Conservation (phyloP, 2,888 invertebrate species). For the Elegia similella region DNA sequence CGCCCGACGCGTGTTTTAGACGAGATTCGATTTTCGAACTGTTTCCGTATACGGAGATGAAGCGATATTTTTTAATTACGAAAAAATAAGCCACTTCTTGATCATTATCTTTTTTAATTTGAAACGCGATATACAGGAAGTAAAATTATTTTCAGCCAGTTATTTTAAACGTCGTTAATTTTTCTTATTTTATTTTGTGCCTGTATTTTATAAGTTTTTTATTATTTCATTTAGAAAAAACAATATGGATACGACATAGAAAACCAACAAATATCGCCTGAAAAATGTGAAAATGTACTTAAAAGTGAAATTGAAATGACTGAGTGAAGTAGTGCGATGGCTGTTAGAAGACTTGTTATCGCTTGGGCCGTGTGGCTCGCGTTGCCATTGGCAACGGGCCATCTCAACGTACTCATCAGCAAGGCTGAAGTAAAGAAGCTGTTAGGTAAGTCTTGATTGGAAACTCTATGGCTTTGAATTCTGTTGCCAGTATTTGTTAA, state of each 20-base stretch:
- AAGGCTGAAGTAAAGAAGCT: constrained; percentile 90
- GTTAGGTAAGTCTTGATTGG: constrained; percentile 83
- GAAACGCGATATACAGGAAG: neutral
- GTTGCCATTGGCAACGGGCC: constrained; percentile 83
- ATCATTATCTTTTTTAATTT: neutral
- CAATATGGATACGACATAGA: constrained; percentile 46
- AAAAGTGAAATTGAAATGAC: constrained; percentile 67
- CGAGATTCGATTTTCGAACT: constrained; percentile 13
- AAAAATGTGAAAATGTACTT: constrained; percentile 50
- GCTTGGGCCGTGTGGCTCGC: constrained; percentile 69
- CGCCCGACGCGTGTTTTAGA: constrained; percentile 44
- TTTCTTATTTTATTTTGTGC: neutral
- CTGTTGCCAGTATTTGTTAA: neutral
- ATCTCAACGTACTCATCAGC: constrained; percentile 90
- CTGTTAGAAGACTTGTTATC: constrained; percentile 60
- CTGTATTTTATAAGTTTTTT: constrained; percentile 3
- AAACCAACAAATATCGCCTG: constrained; percentile 20
- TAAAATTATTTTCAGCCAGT: neutral
- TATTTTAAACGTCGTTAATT: neutral
- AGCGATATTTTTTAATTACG: neutral
- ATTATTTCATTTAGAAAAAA: constrained; percentile 14
- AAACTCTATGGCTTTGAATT: constrained; percentile 29
- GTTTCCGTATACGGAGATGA: constrained; percentile 8
- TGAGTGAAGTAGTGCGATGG: constrained; percentile 62
- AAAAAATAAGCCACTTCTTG: neutral